Base-by-base conservation (phyloP, 2,888 invertebrate genomes). In the Nysson spinosus region DNA sequence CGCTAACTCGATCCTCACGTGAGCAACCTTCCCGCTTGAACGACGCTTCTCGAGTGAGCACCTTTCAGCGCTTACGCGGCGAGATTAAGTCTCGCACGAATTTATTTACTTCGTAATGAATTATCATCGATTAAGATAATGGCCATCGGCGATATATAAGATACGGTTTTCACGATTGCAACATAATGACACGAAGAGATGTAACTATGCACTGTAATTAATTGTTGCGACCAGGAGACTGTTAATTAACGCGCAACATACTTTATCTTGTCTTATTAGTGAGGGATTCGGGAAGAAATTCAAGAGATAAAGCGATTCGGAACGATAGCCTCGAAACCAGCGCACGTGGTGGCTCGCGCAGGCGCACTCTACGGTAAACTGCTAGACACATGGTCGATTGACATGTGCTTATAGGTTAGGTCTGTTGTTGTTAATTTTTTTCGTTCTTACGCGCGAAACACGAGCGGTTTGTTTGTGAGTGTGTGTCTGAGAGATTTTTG, bases 321-420 rank as follows among this genome's bases (percentile, higher is more conserved):
- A 9, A 43, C 12, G 0, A 32, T 49, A 66, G 35, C 46, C 66
- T 64, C 64, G 64, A 54, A 35, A 5, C 22, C 58, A 46, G 49
- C 11, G 11, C 46, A 44, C 47, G 40, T 32, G 3, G 7, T 9
- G 0, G 4, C 1, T 1, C n/a, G 50, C 65, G 65, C 73, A 75
- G 68, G 69, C 70, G 61, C 62, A 4, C 4, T 11, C 22, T n/a
- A 16, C 14, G 34, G 12, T n/a, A 7, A 16, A n/a, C 5, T 3
- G 24, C n/a, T 39, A 5, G 24, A n/a, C n/a, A 6, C 20, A 11
- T 34, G 63, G 42, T 49, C 16, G 16, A 6, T 35, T 50, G 28
- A 58, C 60, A 62, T 54, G 64, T 67, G 65, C 43, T 63, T 30
- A 2, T 37, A 62, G 69, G 64, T 72, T 75, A 65, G 43, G 17